These are phyloP conservation scores for Trachurus trachurus DNA, from an alignment of 2,797 vertebrate species.

Conservation along the genomic window DNA sequence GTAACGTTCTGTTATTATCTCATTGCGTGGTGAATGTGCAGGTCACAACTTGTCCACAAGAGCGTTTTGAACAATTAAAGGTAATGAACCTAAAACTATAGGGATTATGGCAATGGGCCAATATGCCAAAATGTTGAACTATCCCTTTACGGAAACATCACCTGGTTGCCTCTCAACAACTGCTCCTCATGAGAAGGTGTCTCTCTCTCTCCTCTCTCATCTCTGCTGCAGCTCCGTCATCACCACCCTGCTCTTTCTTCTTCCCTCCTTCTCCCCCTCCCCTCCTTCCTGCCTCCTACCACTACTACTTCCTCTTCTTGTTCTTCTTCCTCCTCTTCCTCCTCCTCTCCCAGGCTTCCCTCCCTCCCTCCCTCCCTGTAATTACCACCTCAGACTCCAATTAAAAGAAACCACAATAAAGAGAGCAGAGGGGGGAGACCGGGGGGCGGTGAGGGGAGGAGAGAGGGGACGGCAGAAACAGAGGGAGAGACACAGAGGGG, in stretches of 20 bases:
- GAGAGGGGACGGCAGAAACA: slow-evolving; percentile 22
- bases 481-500: slow-evolving; percentile 12
- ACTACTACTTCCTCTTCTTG: slow-evolving; percentile 1
- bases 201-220: slow-evolving; percentile 26
- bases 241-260: slow-evolving; percentile 34
- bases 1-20: too few relatives aligned
- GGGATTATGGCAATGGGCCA: too few relatives aligned
- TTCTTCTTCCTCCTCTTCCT: slow-evolving; percentile 15
- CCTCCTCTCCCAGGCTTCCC: slow-evolving; percentile 29
- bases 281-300: slow-evolving; percentile 15
- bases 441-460: slow-evolving; percentile 43
- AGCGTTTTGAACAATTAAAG: too few relatives aligned
- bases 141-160: too few relatives aligned
- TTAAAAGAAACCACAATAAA: slow-evolving; percentile 81
- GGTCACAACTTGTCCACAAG: too few relatives aligned
- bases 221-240: slow-evolving; percentile 41
- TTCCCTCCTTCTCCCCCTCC: neutral
- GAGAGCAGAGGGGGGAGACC: slow-evolving; percentile 49
- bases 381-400: slow-evolving; percentile 83
- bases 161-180: slow-evolving; percentile 19
- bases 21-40: too few relatives aligned
- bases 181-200: slow-evolving; percentile 18
- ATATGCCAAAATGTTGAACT: too few relatives aligned
- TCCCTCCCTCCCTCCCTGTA: slow-evolving; percentile 64
- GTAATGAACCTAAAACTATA: too few relatives aligned